Evolutionary conservation across 2,888 invertebrate genomes (phyloP).

Genomic region (Lapara coniferarum): DNA sequence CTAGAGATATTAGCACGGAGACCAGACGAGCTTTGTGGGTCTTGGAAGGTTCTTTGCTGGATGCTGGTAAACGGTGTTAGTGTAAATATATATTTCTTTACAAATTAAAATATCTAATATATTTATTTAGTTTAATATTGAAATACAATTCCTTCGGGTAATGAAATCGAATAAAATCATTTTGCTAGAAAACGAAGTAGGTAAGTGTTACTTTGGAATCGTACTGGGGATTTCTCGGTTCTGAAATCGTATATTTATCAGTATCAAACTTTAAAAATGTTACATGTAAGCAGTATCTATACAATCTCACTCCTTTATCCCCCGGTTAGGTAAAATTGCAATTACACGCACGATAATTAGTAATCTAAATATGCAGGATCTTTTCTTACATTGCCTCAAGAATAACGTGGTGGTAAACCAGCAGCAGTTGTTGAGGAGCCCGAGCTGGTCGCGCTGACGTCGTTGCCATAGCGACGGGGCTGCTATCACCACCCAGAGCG

Average conservation of each 20-base stretch:
- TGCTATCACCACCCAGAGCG: conserved; percentile 87
- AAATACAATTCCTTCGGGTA: no score
- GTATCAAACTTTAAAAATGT: no score
- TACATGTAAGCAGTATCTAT: no score
- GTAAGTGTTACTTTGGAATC: no score
- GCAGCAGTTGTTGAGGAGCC: conserved; percentile 83
- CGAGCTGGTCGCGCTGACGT: conserved; percentile 61
- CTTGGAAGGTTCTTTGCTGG: conserved; percentile 84
- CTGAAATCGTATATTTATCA: no score
- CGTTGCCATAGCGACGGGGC: conserved; percentile 84
- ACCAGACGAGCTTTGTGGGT: conserved; percentile 87
- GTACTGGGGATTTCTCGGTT: no score
- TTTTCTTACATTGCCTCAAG: conserved; percentile 86
- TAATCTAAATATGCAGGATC: conserved; percentile 2
- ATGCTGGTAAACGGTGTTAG: conserved; percentile 58
- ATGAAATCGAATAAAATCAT: no score
- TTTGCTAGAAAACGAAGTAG: no score
- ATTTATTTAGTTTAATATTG: no score
- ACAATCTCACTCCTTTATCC: no score
- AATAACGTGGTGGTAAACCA: conserved; percentile 90
- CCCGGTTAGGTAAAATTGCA: no score
- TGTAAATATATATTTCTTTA: neutral
- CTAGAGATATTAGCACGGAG: conserved; percentile 87
- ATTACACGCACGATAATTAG: neutral
- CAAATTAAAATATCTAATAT: neutral